Conservation (phyloP, 1,140 invertebrate species). For the Drosophila pectinifera region DNA sequence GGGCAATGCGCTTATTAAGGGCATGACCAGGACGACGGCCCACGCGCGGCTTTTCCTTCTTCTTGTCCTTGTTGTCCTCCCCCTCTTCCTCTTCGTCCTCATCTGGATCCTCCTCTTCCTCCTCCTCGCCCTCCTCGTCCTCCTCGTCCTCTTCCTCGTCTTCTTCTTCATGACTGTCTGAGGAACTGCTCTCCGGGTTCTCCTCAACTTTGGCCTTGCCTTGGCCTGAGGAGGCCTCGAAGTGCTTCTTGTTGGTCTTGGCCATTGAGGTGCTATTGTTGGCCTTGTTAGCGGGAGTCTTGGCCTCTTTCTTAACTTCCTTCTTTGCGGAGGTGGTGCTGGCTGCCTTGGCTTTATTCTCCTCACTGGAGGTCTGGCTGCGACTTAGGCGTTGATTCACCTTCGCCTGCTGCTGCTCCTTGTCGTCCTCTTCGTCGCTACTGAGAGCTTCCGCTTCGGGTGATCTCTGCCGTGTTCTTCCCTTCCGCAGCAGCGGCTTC, state of each 20-base stretch:
- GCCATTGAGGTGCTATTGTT: background rate
- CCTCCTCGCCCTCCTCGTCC: slow-evolving; percentile 14
- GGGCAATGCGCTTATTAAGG: slow-evolving; percentile 55
- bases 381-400: background rate
- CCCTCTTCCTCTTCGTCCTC: slow-evolving; percentile 11
- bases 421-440: slow-evolving; percentile 6
- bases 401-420: slow-evolving; percentile 22
- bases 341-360: slow-evolving; percentile 17
- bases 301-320: slow-evolving; percentile 26
- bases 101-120: slow-evolving; percentile 2
- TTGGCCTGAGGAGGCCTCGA: background rate
- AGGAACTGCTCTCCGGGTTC: slow-evolving; percentile 28
- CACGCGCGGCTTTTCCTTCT: slow-evolving; percentile 23
- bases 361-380: slow-evolving; percentile 41
- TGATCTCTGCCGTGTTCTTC: slow-evolving; percentile 45
- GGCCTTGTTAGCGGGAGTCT: slow-evolving; percentile 14
- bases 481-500: slow-evolving; percentile 64
- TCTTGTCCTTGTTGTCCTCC: slow-evolving; percentile 1
- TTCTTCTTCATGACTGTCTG: slow-evolving; percentile 19
- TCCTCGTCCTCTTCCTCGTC: slow-evolving; percentile 26
- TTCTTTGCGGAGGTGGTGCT: background rate
- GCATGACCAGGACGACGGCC: slow-evolving; percentile 14
- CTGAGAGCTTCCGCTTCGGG: slow-evolving; percentile 18
- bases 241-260: slow-evolving; percentile 17
- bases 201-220: slow-evolving; percentile 13